Conservation (phyloP, 1,140 invertebrate genomes). For the Drosophila pseudoobscura region DNA sequence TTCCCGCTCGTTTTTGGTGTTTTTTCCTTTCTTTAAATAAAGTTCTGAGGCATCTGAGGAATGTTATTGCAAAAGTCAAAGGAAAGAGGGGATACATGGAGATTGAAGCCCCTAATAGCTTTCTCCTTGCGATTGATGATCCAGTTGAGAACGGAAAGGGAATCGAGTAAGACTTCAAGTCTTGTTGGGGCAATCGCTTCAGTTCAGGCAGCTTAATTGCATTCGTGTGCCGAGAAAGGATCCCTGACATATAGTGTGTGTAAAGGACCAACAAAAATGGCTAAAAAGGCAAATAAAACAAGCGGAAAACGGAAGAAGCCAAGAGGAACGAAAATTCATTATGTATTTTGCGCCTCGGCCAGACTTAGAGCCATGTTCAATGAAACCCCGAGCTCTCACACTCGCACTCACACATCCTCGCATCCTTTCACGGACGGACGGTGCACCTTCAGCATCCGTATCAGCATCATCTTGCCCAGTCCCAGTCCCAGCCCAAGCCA, state of each 20-base stretch:
- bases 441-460: slow-evolving; percentile 11
- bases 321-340: slow-evolving; percentile 52
- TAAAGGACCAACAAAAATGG: slow-evolving; percentile 40
- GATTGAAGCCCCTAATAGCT: background rate
- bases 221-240: slow-evolving; percentile 18
- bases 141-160: slow-evolving; percentile 1
- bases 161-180: slow-evolving; percentile 21
- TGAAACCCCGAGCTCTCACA: slow-evolving; percentile 11
- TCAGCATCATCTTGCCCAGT: slow-evolving; percentile 7
- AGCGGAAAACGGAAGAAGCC: slow-evolving; percentile 8
- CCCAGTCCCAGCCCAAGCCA: slow-evolving; percentile 9
- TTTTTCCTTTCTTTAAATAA: too few relatives aligned
- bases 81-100: too few relatives aligned
- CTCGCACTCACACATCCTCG: slow-evolving; percentile 17
- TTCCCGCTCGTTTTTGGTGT: too few relatives aligned
- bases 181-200: slow-evolving; percentile 8
- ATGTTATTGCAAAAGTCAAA: background rate
- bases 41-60: too few relatives aligned
- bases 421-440: too few relatives aligned
- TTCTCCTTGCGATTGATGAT: slow-evolving; percentile 16
- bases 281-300: slow-evolving; percentile 51
- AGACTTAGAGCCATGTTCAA: slow-evolving; percentile 32
- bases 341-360: slow-evolving; percentile 47
- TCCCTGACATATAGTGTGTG: background rate
- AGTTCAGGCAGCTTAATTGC: slow-evolving; percentile 61